A percentile compares a stretch with the other conserved stretches of the same genome.
Evolutionary conservation across 2,113 vertebrate genomes (phyloP).

Genomic region (Sus scrofa): T2T-Sscrofa CM000824.6:227447501-227448000

Average conservation of each 20-base stretch:
- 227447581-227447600: not conserved
- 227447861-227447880: not conserved
- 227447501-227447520: not conserved
- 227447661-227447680: accelerated
- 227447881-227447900: not conserved
- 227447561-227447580: not conserved
- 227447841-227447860: not conserved
- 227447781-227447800: not conserved
- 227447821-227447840: not conserved
- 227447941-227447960: not conserved
- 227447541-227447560: not conserved
- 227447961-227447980: not conserved
- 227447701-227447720: not conserved
- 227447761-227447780: too few species aligned
- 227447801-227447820: not conserved
- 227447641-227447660: not conserved
- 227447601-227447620: not conserved
- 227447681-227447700: not conserved
- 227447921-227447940: not conserved
- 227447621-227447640: not conserved
- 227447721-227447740: not conserved
- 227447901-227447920: not conserved
- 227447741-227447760: not conserved
- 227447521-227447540: not conserved
- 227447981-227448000: not conserved